These are phyloP conservation scores for Eubasilissa splendida DNA, from an alignment of 2,888 invertebrate genomes.

Conservation along the genomic window DNA sequence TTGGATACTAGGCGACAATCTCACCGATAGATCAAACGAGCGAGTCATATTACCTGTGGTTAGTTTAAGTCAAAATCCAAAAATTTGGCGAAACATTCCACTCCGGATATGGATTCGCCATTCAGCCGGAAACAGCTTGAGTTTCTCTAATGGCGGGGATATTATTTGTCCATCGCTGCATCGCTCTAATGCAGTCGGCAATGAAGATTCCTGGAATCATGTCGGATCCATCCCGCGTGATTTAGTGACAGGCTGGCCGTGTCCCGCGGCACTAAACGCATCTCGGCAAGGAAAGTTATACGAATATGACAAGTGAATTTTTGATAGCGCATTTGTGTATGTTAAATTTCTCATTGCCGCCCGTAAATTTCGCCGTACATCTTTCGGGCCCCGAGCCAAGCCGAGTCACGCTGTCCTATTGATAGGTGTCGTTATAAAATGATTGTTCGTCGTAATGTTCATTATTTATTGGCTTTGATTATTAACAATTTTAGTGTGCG, in stretches of 20 bases:
- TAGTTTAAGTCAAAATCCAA: too few relatives aligned
- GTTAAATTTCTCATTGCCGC: background rate
- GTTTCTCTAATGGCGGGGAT: slow-evolving; percentile 22
- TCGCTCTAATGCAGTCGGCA: slow-evolving; percentile 6
- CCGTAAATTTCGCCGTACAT: slow-evolving; percentile 22
- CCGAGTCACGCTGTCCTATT: background rate
- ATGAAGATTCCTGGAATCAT: slow-evolving; percentile 13
- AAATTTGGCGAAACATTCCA: too few relatives aligned
- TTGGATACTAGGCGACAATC: too few relatives aligned
- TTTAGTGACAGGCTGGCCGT: slow-evolving; percentile 10
- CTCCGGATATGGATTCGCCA: background rate
- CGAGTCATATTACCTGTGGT: too few relatives aligned
- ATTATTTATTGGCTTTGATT: slow-evolving; percentile 23
- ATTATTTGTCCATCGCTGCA: slow-evolving; percentile 21
- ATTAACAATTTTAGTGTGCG: slow-evolving; percentile 36
- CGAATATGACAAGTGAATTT: too few relatives aligned
- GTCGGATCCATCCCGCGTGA: background rate
- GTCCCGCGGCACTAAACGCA: background rate
- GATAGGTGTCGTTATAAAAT: slow-evolving; percentile 23
- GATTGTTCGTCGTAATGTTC: background rate
- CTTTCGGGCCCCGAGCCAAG: background rate
- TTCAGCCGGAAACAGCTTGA: slow-evolving; percentile 2
- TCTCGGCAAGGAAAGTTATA: background rate
- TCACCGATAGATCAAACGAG: too few relatives aligned
- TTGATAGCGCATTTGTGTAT: background rate